Base-by-base conservation (phyloP, 2,797 vertebrate species). In the Podarcis siculus region DNA sequence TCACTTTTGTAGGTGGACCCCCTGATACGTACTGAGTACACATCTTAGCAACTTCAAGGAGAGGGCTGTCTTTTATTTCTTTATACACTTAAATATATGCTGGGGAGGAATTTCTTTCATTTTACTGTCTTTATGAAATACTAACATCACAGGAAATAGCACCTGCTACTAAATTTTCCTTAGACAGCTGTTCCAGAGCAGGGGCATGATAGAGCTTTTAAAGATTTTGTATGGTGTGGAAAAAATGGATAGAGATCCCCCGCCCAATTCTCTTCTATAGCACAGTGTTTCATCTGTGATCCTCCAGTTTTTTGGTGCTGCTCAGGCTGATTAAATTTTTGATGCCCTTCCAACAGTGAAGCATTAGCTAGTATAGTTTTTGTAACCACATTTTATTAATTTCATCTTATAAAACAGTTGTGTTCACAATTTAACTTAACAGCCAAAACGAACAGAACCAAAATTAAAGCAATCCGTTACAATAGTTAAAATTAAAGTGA, bases 1-100 rank as follows among this genome's bases (percentile, higher is more conserved):
- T 1, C 17, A 90, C 58, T 77, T 82, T 79, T 79, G 39, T 35
- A 1, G 0, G 8, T 69, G 55, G 32, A 30, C 37, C 87, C 42
- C 58, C 0, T 61, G 0, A 75, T 73, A 30, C 0, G 8, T 45
- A 84, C 55, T 82, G 76, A 55, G 42, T 30, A 1, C 0, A 0
- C 32, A 49, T 69, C 49, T 83, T 55, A 9, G 0, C 25, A 15
- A n/a, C 32, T 58, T 79, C 67, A 13, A 79, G 27, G 27, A 8
- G 12, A 72, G 42, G 30, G 49, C 55, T 39, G 19, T n/a, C n/a
- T 37, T 71, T 71, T 77, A 64, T 49, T 81, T 25, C 32, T 8
- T 0, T 0, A 37, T 0, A 0, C 19, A 72, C 32, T 13, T 79
- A 17, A 1, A 55, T 42, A 21, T 55, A 55, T 55, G 55, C 21